Evolutionary conservation across 2,113 vertebrate genomes (phyloP).

Genomic region (Ramphastos sulfuratus): DNA sequence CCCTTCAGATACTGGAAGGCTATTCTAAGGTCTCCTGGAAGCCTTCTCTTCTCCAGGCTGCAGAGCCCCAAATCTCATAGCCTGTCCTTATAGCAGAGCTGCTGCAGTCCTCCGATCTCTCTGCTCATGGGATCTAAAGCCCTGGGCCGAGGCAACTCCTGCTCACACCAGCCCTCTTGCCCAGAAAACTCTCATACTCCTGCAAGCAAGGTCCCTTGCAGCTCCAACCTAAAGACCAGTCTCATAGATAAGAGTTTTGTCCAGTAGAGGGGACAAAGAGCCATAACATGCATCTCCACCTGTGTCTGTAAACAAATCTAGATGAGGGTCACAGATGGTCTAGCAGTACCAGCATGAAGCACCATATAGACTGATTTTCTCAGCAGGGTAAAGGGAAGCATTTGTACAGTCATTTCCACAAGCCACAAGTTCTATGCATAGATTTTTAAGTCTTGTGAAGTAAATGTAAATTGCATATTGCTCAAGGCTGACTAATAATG

Average conservation of each 20-base stretch:
- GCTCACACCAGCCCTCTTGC: neutral
- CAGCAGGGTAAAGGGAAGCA: neutral
- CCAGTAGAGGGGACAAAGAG: slow-evolving; percentile 48
- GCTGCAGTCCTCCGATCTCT: neutral
- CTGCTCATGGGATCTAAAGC: fast-evolving
- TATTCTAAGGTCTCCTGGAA: too few relatives aligned
- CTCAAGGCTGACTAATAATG: neutral
- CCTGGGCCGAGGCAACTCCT: neutral
- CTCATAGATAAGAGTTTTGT: neutral
- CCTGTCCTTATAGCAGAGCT: too few relatives aligned
- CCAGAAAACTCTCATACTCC: neutral
- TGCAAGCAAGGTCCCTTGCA: neutral
- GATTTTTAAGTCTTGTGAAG: neutral
- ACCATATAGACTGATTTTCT: neutral
- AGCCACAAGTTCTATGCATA: neutral
- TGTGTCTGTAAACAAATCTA: neutral
- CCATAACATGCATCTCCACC: neutral
- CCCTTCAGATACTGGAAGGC: too few relatives aligned
- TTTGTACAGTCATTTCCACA: neutral
- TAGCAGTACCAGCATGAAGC: neutral
- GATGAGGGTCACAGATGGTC: fast-evolving
- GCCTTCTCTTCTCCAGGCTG: too few relatives aligned
- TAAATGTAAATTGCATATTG: neutral
- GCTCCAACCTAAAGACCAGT: neutral
- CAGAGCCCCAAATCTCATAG: too few relatives aligned